Conservation (phyloP, 2,888 invertebrate genomes). For the Morpho helenor region DNA sequence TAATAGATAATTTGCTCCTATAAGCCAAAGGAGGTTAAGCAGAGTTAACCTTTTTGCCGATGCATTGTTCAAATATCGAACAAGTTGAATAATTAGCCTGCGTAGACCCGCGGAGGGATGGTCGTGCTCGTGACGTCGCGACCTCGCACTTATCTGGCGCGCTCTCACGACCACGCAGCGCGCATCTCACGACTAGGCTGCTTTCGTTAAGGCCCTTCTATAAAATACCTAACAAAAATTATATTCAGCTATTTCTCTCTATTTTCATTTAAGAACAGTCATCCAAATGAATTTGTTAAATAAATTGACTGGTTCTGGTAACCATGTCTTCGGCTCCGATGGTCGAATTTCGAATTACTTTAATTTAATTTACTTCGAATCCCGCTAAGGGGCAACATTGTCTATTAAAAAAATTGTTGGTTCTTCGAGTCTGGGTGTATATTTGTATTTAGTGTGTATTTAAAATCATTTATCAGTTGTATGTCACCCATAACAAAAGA, state of each 20-base stretch:
- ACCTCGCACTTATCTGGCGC: constrained; percentile 71
- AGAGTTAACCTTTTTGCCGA: constrained; percentile 14
- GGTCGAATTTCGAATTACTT: too few species aligned
- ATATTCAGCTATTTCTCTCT: constrained; percentile 8
- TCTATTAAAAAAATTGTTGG: too few species aligned
- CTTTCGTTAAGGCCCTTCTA: constrained; percentile 47
- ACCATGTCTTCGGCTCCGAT: too few species aligned
- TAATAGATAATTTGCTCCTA: too few species aligned
- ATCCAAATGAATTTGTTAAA: too few species aligned
- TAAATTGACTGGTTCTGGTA: too few species aligned
- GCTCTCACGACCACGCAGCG: constrained; percentile 72
- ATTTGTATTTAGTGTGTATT: too few species aligned
- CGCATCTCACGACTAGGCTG: constrained; percentile 51
- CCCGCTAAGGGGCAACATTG: too few species aligned
- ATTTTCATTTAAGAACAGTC: background rate
- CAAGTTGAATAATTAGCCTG: constrained; percentile 36
- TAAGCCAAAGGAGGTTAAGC: background rate
- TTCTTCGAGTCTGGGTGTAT: too few species aligned
- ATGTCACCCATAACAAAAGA: too few species aligned
- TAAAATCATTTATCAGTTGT: too few species aligned
- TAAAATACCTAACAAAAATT: constrained; percentile 9
- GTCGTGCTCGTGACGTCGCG: constrained; percentile 57
- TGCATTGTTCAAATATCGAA: constrained; percentile 29
- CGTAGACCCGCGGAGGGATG: constrained; percentile 35
- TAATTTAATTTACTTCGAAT: too few species aligned